Percentiles rank a stretch among this genome's conserved stretches.
phyloP scores from a whole-genome alignment of 2,113 vertebrate species.

The Galbula dea region DNA sequence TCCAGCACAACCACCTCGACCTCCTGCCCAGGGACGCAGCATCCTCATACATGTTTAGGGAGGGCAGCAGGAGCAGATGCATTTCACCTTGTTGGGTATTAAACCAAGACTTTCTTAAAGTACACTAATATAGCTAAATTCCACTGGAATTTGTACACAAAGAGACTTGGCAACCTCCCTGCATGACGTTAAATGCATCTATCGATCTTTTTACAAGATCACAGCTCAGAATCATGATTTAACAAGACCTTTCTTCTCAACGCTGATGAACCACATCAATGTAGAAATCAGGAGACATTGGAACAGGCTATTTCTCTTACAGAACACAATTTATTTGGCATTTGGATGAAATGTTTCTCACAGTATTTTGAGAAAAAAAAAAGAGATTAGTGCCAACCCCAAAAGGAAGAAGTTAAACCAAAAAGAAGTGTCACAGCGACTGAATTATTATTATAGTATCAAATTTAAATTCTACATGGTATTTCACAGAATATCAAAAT shows the following conservation, averaged over 20 bases:
- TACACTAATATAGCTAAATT: background rate
- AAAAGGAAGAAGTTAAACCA: conserved; percentile 69
- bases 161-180: background rate
- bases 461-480: conserved; percentile 75
- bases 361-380: conserved; percentile 77
- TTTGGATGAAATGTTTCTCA: conserved; percentile 90
- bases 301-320: conserved; percentile 44
- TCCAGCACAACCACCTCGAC: background rate
- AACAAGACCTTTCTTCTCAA: background rate
- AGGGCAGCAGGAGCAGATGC: background rate
- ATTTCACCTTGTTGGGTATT: background rate
- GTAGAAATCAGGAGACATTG: background rate
- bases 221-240: background rate
- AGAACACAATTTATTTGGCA: conserved; percentile 95
- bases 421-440: conserved; percentile 62
- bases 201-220: background rate
- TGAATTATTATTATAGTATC: conserved; percentile 73
- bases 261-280: accelerated
- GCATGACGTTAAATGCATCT: background rate
- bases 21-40: background rate
- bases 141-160: background rate
- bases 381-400: conserved; percentile 74
- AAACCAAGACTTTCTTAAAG: background rate
- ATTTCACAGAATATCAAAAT: conserved; percentile 72
- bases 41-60: background rate